phyloP scores from a whole-genome alignment of 2,113 vertebrate species.

The Eolophus roseicapilla region DNA sequence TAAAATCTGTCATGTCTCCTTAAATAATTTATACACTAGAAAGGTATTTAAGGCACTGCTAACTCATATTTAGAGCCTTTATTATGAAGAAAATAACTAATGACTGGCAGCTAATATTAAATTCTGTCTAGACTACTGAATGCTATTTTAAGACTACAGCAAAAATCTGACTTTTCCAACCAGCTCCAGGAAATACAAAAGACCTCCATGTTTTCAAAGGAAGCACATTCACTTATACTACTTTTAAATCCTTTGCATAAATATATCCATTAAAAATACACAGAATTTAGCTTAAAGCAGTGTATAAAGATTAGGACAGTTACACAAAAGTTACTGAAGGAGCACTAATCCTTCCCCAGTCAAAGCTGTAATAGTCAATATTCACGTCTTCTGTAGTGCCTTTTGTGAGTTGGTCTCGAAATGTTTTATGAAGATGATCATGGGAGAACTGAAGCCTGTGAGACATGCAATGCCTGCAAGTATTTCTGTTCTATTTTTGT shows the following conservation, averaged over 20 bases:
- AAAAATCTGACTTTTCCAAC: neutral
- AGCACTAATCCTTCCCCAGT: neutral
- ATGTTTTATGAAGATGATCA: neutral
- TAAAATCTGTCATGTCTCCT: constrained; percentile 31
- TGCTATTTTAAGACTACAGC: neutral
- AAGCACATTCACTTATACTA: neutral
- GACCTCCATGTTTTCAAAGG: neutral
- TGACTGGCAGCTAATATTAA: constrained; percentile 23
- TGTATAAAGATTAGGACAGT: neutral
- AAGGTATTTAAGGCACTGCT: constrained; percentile 59
- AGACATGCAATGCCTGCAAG: neutral
- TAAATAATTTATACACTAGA: constrained; percentile 47
- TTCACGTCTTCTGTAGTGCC: neutral
- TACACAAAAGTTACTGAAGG: neutral
- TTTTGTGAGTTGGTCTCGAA: neutral
- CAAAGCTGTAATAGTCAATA: neutral
- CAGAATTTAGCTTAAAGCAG: neutral
- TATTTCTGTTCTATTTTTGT: neutral
- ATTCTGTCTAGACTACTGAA: neutral
- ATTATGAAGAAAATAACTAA: constrained; percentile 31
- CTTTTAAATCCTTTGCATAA: neutral
- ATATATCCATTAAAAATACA: neutral
- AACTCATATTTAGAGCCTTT: constrained; percentile 16
- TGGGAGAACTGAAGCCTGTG: neutral
- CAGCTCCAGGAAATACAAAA: neutral